These are phyloP conservation scores for Cervus canadensis DNA, from an alignment of 2,113 vertebrate genomes.

Conservation along the genomic window DNA sequence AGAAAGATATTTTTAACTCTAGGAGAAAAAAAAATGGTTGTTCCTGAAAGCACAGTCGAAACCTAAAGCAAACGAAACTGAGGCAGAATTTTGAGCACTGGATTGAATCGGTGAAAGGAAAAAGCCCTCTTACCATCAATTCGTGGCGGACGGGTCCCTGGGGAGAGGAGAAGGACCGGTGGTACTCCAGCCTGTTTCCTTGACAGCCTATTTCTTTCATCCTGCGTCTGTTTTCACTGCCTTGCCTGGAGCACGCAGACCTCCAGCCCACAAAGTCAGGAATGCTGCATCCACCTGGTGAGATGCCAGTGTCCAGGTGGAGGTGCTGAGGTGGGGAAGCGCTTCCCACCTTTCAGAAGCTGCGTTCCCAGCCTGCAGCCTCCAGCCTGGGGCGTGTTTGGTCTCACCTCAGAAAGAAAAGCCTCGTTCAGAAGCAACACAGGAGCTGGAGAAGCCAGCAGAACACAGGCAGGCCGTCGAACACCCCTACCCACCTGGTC, in stretches of 20 bases:
- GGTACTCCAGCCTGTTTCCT: no score
- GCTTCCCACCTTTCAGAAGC: neutral
- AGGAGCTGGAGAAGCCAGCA: neutral
- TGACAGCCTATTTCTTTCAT: neutral
- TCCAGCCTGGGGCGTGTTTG: neutral
- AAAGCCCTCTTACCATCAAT: neutral
- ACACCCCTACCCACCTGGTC: rapidly evolving
- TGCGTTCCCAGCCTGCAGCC: neutral
- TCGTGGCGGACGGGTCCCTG: neutral
- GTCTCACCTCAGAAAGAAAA: neutral
- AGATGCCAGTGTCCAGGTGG: neutral
- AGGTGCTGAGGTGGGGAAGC: neutral
- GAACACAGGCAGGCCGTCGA: rapidly evolving
- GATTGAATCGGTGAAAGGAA: neutral
- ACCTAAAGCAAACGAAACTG: neutral
- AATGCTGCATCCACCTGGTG: neutral
- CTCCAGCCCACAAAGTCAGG: neutral
- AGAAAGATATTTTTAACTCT: neutral
- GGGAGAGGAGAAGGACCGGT: neutral
- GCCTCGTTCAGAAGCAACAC: neutral
- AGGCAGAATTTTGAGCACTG: neutral
- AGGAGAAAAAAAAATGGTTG: neutral
- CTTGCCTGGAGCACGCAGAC: neutral
- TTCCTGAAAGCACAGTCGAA: neutral
- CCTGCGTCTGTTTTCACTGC: neutral